phyloP scores from a whole-genome alignment of 2,888 invertebrate genomes.

The Arrhopalites spinosus region DNA sequence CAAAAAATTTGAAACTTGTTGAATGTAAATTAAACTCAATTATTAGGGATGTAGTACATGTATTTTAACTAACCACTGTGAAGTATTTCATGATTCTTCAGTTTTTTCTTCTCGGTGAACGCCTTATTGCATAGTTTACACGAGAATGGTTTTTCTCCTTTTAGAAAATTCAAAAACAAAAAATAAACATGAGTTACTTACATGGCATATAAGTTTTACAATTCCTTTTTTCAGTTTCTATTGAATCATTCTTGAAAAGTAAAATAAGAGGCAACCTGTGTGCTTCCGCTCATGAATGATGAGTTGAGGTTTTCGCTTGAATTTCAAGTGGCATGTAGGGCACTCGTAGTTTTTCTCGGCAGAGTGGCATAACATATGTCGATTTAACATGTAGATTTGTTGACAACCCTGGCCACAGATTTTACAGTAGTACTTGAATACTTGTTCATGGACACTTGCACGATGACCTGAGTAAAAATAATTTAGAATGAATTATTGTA shows the following conservation, averaged over 20 bases:
- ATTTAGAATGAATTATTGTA: no score
- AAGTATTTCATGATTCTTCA: conserved; percentile 24
- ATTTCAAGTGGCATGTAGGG: background rate
- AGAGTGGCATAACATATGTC: conserved; percentile 22
- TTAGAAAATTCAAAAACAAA: background rate
- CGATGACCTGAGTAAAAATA: no score
- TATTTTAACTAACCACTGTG: no score
- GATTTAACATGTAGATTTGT: conserved; percentile 28
- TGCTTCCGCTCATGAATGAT: conserved; percentile 23
- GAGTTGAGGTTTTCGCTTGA: conserved; percentile 12
- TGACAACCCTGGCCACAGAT: conserved; percentile 24
- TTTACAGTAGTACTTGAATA: conserved; percentile 7
- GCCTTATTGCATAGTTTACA: background rate
- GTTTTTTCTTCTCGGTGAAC: conserved; percentile 21
- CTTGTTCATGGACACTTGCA: conserved; percentile 1
- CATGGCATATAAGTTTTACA: no score
- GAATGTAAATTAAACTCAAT: no score
- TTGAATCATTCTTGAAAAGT: no score
- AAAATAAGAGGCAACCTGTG: no score
- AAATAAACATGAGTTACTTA: background rate
- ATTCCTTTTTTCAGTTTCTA: no score
- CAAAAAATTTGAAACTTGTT: no score
- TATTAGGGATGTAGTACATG: no score
- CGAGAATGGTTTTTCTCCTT: background rate
- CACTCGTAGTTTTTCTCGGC: background rate